phyloP scores from a whole-genome alignment of 2,113 vertebrate species.

The Butorides virescens region DNA sequence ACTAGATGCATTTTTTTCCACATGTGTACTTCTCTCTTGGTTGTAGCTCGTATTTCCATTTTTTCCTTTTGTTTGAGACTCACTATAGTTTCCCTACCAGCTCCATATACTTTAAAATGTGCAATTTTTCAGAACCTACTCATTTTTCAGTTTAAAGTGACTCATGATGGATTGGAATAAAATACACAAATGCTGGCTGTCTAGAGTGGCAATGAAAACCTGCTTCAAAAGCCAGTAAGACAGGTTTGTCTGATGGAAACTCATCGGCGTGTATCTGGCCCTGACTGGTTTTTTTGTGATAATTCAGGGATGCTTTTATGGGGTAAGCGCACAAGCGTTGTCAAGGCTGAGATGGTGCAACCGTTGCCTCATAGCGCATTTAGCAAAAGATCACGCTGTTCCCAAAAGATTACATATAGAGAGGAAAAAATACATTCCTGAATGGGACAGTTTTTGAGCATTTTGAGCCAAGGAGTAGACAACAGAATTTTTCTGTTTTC shows the following conservation, averaged over 20 bases:
- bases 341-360: background rate
- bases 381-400: background rate
- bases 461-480: background rate
- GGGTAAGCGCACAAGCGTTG: background rate
- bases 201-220: background rate
- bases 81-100: background rate
- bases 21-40: background rate
- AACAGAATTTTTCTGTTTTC: background rate
- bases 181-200: background rate
- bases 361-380: background rate
- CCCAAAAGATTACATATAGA: background rate
- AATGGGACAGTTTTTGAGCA: background rate
- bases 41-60: background rate
- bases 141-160: background rate
- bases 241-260: background rate
- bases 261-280: fast-evolving
- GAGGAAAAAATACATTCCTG: background rate
- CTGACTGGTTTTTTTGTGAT: background rate
- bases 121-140: background rate
- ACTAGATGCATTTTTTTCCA: background rate
- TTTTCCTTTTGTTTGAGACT: background rate
- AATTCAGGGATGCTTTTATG: background rate
- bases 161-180: background rate
- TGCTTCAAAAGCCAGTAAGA: background rate
- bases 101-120: background rate